Evolutionary conservation across 2,113 vertebrate genomes (phyloP).

Genomic region (Argyrosomus japonicus): DNA sequence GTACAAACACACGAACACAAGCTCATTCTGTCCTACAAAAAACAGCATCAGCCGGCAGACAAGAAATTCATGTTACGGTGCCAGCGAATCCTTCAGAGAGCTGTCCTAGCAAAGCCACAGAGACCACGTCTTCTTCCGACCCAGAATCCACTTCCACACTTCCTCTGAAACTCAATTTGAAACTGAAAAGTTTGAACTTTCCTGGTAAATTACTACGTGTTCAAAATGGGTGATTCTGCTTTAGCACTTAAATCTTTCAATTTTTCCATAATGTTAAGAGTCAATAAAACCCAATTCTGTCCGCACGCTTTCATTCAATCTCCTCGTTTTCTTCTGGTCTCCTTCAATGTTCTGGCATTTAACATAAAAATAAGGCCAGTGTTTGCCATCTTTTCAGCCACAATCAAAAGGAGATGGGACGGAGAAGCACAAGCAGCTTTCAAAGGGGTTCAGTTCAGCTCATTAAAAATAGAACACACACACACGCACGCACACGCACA

Average conservation of each 20-base stretch:
- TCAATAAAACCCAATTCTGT: neutral
- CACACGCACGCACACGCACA: neutral
- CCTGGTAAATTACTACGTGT: neutral
- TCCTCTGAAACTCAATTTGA: neutral
- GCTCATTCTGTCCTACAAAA: constrained; percentile 49
- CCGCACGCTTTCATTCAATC: neutral
- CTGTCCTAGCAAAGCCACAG: constrained; percentile 49
- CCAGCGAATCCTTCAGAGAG: constrained; percentile 61
- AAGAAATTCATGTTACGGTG: constrained; percentile 52
- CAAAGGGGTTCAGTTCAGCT: constrained; percentile 56
- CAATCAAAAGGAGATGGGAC: constrained; percentile 39
- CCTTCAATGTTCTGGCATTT: constrained; percentile 7
- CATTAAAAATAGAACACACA: constrained; percentile 71
- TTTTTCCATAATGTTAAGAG: constrained; percentile 2
- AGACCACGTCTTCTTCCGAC: constrained; percentile 43
- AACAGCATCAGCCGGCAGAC: constrained; percentile 37
- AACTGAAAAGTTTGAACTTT: constrained; percentile 7
- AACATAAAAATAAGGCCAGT: constrained; percentile 28
- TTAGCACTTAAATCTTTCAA: constrained; percentile 1
- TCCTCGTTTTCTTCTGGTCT: neutral
- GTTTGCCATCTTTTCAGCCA: constrained; percentile 41
- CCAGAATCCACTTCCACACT: constrained; percentile 34
- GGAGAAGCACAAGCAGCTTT: constrained; percentile 51
- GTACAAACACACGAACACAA: constrained; percentile 24
- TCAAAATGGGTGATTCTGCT: constrained; percentile 22